Base-by-base conservation (phyloP, 1,140 invertebrate genomes). In the Drosophila kurseongensis region DNA sequence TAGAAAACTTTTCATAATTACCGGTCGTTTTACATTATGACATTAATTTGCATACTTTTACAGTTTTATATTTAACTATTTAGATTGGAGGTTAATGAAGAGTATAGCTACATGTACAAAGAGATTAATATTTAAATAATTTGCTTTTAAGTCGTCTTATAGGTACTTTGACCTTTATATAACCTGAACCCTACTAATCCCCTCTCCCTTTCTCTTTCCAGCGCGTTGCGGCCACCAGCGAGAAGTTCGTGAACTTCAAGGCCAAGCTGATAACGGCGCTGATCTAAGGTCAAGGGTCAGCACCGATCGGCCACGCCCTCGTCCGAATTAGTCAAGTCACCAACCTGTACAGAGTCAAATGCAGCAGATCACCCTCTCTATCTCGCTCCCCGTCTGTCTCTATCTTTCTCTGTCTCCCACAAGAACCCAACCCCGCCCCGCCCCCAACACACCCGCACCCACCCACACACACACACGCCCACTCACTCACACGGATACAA, bases 231-330 rank as follows among this genome's bases (percentile, higher is more conserved):
- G 96, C 96, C 91, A 97, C 96, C 79, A 97, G 96, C 92, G 96
- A 97, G 93, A 95, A 96, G 92, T 96, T 97, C 93, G 96, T 97
- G 83, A 97, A 97, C 95, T 97, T 97, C 95, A 97, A 97, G 93
- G 96, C 96, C 85, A 95, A 96, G 94, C 94, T 97, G 75, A 96
- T 97, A 93, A 97, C 96, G 89, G 96, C 96, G 63, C 95, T 97
- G 92, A 97, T 97, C 92, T 97, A 97, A 94, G 75, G 54, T 45
- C 29, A 79, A 95, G 95, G 61, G 45, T 58, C 71, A 55, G 50
- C 40, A 40, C 51, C 60, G 58, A 40, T 45, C 60, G 58, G 66
- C 74, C 68, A 74, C 55, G 58, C 62, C 72, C 72, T 68, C 69
- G 65, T 60, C 67, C 61, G 74, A 66, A 71, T 84, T 84, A 88